Evolutionary conservation across 2,113 vertebrate genomes (phyloP), one percentile per base, ranked within the genome.

Genomic region (Lepisosteus osseus): DNA sequence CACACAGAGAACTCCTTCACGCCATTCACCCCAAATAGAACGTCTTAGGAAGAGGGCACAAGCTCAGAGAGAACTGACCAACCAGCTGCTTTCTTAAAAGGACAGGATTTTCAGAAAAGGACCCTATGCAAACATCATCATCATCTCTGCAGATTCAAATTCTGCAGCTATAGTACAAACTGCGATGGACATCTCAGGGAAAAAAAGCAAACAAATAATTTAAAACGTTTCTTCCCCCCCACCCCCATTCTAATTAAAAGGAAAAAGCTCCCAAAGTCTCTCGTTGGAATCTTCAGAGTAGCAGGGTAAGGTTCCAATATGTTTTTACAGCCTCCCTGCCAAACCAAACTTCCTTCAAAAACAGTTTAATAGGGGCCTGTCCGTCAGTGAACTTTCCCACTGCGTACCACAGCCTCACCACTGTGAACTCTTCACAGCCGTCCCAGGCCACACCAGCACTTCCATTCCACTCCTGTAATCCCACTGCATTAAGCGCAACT

Each of bases 301-400:
- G n/a, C 57, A 59, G 57, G 57, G 4, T 59, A 3, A 15, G 14
- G 3, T 59, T 15, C 12, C 57, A 59, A 13, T n/a, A 15, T 14
- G 57, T 59, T 59, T 59, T 59, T 59, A n/a, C 14, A 59, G 14
- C 7, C 7, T 8, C n/a, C 57, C 71, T 81, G 86, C 87, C 90
- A 88, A 89, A 65, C 81, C 68, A 85, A 88, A 87, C 76, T 82
- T 88, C 82, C 86, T 77, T 82, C 42, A 42, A 54, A 65, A 72
- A 72, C 70, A 65, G 44, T n/a, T 65, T 42, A 12, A 72, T 54
- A 65, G 41, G 5, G 41, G 55, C 54, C 65, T 43, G 14, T 17
- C 61, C 63, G 11, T 44, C 47, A 55, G 15, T 65, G 62, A 41
- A n/a, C 54, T 43, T 66, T 54, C 17, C 17, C 65, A 29, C 41